phyloP scores from a whole-genome alignment of 2,888 invertebrate species.

The Gryllus longicercus region DNA sequence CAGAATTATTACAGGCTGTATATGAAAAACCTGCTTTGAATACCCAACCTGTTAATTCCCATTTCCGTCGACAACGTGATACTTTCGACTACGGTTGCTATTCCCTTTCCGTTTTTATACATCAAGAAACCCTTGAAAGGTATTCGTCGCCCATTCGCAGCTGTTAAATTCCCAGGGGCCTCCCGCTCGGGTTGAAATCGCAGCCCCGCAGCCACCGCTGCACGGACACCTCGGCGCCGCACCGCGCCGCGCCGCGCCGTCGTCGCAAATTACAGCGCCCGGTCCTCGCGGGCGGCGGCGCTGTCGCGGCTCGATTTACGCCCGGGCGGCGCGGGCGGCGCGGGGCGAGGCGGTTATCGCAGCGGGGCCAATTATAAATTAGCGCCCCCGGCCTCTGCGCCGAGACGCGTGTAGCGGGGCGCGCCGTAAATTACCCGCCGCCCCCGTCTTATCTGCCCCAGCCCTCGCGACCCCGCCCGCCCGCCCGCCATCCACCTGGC shows the following conservation, averaged over 20 bases:
- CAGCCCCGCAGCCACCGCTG: too few relatives aligned
- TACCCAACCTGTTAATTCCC: too few relatives aligned
- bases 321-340: not conserved
- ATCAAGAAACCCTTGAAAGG: too few relatives aligned
- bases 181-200: too few relatives aligned
- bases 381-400: not conserved
- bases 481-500: not conserved
- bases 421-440: constrained; percentile 8
- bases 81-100: too few relatives aligned
- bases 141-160: too few relatives aligned
- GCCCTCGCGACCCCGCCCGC: not conserved
- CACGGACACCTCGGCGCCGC: not conserved
- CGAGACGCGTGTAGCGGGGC: not conserved
- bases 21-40: too few relatives aligned
- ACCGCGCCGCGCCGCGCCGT: not conserved
- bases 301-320: constrained; percentile 3
- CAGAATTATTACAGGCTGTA: too few relatives aligned
- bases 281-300: not conserved
- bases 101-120: too few relatives aligned
- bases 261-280: not conserved
- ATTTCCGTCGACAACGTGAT: too few relatives aligned
- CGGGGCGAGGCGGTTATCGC: not conserved
- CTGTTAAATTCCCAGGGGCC: too few relatives aligned
- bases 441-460: not conserved
- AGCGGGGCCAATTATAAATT: constrained; percentile 17